phyloP scores from a whole-genome alignment of 1,140 invertebrate genomes.

The Drosophila equinoxialis region DNA sequence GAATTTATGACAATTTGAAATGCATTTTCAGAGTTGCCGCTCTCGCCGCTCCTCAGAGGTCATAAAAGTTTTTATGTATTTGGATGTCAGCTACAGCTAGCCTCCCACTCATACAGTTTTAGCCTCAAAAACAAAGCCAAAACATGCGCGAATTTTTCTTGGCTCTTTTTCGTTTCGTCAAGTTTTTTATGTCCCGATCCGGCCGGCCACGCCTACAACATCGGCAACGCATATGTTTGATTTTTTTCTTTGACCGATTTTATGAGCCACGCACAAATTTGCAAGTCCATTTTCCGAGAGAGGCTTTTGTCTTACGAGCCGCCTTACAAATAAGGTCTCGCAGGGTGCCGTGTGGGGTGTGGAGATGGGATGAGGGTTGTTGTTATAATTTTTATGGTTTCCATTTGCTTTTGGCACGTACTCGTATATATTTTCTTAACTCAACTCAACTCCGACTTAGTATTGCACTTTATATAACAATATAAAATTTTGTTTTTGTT shows the following conservation, averaged over 20 bases:
- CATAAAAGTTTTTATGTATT: conserved; percentile 54
- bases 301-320: conserved; percentile 41
- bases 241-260: conserved; percentile 53
- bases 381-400: conserved; percentile 15
- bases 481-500: conserved; percentile 2
- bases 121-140: conserved; percentile 30
- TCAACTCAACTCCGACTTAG: conserved; percentile 1
- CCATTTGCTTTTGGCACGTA: conserved; percentile 13
- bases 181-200: conserved; percentile 47
- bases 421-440: neutral
- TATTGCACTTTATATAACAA: conserved; percentile 14
- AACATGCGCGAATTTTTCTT: conserved; percentile 32
- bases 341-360: neutral
- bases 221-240: conserved; percentile 9
- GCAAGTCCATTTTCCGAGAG: conserved; percentile 37
- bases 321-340: conserved; percentile 4
- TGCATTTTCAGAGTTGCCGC: conserved; percentile 44
- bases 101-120: neutral
- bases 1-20: conserved; percentile 66
- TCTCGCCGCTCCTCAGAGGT: conserved; percentile 7
- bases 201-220: conserved; percentile 44
- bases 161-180: conserved; percentile 33
- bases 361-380: neutral
- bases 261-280: conserved; percentile 50
- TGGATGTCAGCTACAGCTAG: neutral